These are phyloP conservation scores for Pachycephus smyrnensis DNA, from an alignment of 2,888 invertebrate genomes.

Conservation along the genomic window DNA sequence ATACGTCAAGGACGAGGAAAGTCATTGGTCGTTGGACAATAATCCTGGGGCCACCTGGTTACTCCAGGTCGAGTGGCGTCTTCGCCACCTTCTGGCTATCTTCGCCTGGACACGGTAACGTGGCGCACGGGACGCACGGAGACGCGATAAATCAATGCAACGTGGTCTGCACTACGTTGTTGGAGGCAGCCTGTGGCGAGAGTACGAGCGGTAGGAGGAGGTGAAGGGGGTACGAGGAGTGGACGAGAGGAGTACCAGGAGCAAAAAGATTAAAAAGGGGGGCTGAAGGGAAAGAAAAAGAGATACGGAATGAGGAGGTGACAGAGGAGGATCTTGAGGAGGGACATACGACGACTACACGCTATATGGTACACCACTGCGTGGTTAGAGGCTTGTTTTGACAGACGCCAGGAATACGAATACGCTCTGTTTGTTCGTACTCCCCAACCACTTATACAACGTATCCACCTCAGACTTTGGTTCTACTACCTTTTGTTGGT, in stretches of 20 bases:
- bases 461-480: constrained; percentile 13
- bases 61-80: background rate
- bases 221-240: background rate
- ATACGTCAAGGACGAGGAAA: too few species aligned
- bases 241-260: background rate
- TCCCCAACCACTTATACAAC: constrained; percentile 36
- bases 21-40: background rate
- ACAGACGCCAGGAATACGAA: constrained; percentile 52
- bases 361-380: background rate
- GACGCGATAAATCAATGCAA: constrained; percentile 8
- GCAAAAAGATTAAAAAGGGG: background rate
- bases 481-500: constrained; percentile 14
- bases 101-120: background rate
- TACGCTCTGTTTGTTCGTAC: constrained; percentile 46
- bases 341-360: background rate
- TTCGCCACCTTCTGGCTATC: background rate
- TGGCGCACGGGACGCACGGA: background rate
- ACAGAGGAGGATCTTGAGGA: constrained; percentile 7
- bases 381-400: constrained; percentile 48
- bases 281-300: constrained; percentile 11
- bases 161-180: background rate
- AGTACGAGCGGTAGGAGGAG: background rate
- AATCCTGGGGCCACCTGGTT: background rate
- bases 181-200: background rate
- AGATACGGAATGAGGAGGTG: background rate